Evolutionary conservation across 2,797 vertebrate species (phyloP).

Genomic region (Tangara arthus): DNA sequence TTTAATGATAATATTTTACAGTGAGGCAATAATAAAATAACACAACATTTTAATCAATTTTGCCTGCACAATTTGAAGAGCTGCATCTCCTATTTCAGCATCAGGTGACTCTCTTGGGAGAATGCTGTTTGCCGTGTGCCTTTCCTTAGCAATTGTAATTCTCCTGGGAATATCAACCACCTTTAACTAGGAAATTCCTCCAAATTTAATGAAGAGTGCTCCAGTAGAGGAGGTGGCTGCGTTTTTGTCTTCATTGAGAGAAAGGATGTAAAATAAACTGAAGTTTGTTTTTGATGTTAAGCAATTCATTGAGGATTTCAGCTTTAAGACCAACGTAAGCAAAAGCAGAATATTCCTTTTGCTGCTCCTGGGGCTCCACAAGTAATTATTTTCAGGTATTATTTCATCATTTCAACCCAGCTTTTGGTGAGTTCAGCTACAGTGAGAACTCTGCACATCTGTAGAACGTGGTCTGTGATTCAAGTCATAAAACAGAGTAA

Average conservation of each 20-base stretch:
- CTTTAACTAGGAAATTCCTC: background rate
- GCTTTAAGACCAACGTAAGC: background rate
- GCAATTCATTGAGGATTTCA: background rate
- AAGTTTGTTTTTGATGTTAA: background rate
- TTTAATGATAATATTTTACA: background rate
- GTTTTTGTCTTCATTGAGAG: rapidly evolving
- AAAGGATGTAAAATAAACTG: background rate
- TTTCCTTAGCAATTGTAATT: background rate
- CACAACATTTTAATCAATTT: background rate
- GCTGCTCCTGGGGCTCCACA: background rate
- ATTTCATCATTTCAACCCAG: background rate
- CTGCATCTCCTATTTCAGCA: background rate
- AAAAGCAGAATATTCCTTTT: background rate
- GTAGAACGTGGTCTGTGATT: background rate
- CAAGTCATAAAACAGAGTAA: background rate
- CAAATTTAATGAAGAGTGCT: background rate
- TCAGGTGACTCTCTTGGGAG: background rate
- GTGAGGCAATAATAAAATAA: background rate
- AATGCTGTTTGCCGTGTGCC: background rate
- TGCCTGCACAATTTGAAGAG: background rate
- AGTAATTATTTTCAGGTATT: background rate
- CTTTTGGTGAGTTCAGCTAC: background rate
- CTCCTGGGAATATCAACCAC: background rate
- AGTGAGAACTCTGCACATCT: background rate
- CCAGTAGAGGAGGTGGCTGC: background rate